Evolutionary conservation across 64 coral and sea anemone genomes (phyloP).

Genomic region (Exaiptasia diaphana): DNA sequence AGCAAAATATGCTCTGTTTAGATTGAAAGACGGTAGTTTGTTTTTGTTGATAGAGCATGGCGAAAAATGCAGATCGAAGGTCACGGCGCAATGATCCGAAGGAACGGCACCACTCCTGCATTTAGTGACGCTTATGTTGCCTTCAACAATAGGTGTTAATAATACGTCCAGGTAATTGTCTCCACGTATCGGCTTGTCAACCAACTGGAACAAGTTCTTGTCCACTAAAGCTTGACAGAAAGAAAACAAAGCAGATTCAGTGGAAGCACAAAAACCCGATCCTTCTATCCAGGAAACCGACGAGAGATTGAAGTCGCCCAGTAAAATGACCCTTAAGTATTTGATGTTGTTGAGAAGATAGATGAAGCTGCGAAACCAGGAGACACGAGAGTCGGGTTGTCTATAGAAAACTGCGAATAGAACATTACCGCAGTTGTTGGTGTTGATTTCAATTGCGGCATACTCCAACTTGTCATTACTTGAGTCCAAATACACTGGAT

Average conservation of each 20-base stretch:
- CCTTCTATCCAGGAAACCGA: background rate
- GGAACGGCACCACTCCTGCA: background rate
- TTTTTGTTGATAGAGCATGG: background rate
- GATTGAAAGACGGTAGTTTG: background rate
- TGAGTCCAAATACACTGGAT: background rate
- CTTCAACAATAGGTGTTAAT: background rate
- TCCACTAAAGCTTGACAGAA: background rate
- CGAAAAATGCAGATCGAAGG: slow-evolving; percentile 31
- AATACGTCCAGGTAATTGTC: slow-evolving; percentile 4
- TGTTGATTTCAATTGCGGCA: background rate
- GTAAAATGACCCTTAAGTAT: background rate
- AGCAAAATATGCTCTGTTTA: background rate
- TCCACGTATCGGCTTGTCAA: slow-evolving; percentile 1
- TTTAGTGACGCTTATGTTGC: slow-evolving; percentile 3
- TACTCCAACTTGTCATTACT: background rate
- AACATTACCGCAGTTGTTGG: background rate
- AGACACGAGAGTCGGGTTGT: background rate
- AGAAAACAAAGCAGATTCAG: background rate
- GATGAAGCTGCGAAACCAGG: background rate
- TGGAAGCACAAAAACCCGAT: slow-evolving; percentile 4
- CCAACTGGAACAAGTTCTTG: background rate
- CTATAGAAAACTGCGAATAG: background rate
- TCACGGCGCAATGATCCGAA: slow-evolving; percentile 34
- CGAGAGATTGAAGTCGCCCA: slow-evolving; percentile 21
- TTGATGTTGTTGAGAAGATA: background rate